These are phyloP conservation scores for Peromyscus maniculatus DNA, from an alignment of 2,113 vertebrate species.

Conservation along the genomic window DNA sequence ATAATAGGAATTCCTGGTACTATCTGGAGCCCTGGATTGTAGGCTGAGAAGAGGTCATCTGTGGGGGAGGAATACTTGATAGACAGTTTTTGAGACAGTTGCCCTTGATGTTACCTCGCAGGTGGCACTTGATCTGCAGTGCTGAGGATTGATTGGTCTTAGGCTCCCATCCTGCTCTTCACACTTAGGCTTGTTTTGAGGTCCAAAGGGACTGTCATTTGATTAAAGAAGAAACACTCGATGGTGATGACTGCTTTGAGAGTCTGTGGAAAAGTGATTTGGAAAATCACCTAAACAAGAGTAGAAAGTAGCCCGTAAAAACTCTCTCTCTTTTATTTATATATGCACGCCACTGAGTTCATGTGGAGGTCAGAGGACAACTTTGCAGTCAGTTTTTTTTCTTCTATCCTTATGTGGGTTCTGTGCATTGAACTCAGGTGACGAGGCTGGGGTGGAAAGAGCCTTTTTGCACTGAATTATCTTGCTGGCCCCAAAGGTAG, in stretches of 20 bases:
- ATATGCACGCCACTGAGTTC: neutral
- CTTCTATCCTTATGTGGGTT: neutral
- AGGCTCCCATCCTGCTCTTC: neutral
- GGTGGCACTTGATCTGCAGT: neutral
- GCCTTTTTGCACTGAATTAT: neutral
- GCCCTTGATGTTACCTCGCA: constrained; percentile 26
- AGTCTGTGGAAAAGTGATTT: constrained; percentile 9
- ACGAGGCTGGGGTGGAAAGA: neutral
- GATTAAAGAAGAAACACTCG: neutral
- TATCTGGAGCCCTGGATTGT: constrained; percentile 35
- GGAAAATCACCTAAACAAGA: constrained; percentile 13
- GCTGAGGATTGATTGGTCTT: neutral
- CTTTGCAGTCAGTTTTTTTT: neutral
- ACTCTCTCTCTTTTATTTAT: neutral
- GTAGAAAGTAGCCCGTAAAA: constrained; percentile 14
- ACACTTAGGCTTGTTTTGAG: neutral
- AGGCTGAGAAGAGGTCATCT: constrained; percentile 40
- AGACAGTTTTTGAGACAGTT: neutral
- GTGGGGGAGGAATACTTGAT: neutral
- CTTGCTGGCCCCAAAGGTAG: neutral
- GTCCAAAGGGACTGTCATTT: neutral
- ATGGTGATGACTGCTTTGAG: constrained; percentile 7
- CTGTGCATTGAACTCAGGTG: neutral
- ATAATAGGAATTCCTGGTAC: constrained; percentile 52
- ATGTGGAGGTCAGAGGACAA: neutral